Evolutionary conservation across 1,140 invertebrate genomes (phyloP), one percentile per base, ranked within the genome.

Genomic region (Caerostris extrusa): DNA sequence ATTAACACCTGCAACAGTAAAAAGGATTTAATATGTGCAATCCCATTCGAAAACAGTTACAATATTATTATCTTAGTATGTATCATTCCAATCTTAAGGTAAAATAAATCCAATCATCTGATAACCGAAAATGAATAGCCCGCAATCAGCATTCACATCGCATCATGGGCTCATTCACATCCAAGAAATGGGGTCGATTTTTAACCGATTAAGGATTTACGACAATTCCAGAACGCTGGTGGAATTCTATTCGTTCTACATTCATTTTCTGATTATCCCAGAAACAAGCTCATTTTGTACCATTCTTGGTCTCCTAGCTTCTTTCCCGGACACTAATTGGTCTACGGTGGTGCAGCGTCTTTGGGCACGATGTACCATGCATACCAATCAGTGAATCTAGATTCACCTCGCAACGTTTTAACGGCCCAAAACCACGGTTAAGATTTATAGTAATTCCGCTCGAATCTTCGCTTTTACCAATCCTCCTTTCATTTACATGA

Each of bases 401-500:
- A 91, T 91, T 81, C 90, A 91, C 64, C 19, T 10, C 60, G 50
- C 60, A 34, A 34, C 17, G 60, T 71, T 85, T 92, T 64, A 90
- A 81, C 56, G 69, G 67, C 56, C 69, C 12, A 57, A 58, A 56
- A 89, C 53, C 50, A 67, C 86, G 19, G 58, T 67, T 88, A 88
- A 88, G 53, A 88, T 88, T 88, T 88, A 88, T 34, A 67, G 86
- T 88, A 88, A 61, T 85, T 85, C 56, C 57, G 83, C 60, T 64
- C 58, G 86, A 88, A 64, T 67, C 86, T 88, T 57, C 19, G 55
- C 17, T 34, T 19, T 14, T 58, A 85, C 83, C 83, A 58, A 61
- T 88, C 86, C 61, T 88, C 61, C 10, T 88, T 88, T 88, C 86
- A 88, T 88, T 88, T 88, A 88, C 86, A 88, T 88, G 83, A 14